Evolutionary conservation across 2,797 vertebrate species (phyloP), one percentile per base, ranked within the genome.

Genomic region (Dicrostonyx torquatus): DNA sequence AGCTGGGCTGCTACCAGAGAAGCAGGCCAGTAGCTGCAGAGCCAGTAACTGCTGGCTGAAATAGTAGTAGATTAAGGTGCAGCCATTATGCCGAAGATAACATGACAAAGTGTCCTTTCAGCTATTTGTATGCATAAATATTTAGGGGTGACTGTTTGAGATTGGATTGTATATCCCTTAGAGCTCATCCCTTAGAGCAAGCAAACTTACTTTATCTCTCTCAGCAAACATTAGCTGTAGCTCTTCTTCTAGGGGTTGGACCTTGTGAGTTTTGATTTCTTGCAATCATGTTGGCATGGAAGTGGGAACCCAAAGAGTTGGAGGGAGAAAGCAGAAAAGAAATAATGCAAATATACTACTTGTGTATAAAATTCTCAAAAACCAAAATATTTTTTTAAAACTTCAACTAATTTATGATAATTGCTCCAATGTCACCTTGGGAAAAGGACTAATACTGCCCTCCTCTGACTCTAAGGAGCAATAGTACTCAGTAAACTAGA

Each of bases 401-500:
- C 3, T 2, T 72, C 58, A 91, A 75, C 26, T 95, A 48, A 79
- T 14, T 88, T 11, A 95, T 66, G 14, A n/a, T 73, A 15, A 87
- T 26, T 94, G 8, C 6, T 24, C 89, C 55, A 78, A 0, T 88
- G n/a, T 92, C 66, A 90, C 26, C 6, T 50, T 72, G 24, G 29
- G 12, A 84, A 53, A 34, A 94, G 7, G 40, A 64, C 26, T 75
- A 89, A 82, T 17, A 73, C 70, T 77, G 24, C 2, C 18, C 29
- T 86, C 86, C 53, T 60, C 15, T 89, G 53, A 73, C 80, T 66
- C 22, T 79, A 29, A 68, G 17, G 37, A 91, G 55, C 12, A 91
- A 91, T 4, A 75, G 53, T 85, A 89, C 88, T 87, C 72, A 90
- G 48, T 87, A 89, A 91, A 50, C 37, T 62, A 12, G 50, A 82